Evolutionary conservation across 2,888 invertebrate genomes (phyloP).

Genomic region (Polietes domitor): DNA sequence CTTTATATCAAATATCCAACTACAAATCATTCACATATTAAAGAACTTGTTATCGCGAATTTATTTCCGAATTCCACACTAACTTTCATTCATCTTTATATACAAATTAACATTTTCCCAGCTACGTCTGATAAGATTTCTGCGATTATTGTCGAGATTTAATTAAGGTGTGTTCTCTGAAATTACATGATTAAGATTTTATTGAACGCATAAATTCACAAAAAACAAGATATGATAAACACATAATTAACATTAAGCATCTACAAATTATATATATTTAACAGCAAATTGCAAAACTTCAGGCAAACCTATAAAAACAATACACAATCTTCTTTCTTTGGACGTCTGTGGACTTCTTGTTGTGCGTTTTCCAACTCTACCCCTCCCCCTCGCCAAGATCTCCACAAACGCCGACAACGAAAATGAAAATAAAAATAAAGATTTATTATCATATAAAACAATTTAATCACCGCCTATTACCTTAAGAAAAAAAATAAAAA

Average conservation of each 20-base stretch:
- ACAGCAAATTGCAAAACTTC: neutral
- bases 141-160: neutral
- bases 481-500: neutral
- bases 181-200: constrained; percentile 1
- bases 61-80: no score
- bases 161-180: neutral
- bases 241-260: constrained; percentile 6
- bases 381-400: no score
- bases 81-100: neutral
- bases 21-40: no score
- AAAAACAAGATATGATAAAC: constrained; percentile 11
- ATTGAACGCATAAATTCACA: neutral
- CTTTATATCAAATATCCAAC: no score
- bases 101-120: neutral
- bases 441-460: constrained; percentile 7
- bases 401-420: neutral
- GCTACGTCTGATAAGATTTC: neutral
- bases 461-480: constrained; percentile 9
- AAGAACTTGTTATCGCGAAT: no score
- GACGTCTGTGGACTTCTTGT: no score
- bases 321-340: neutral
- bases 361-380: no score
- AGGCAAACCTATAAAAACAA: neutral
- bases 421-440: neutral
- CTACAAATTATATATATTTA: constrained; percentile 3